Percentiles rank a stretch among this genome's conserved stretches.
phyloP scores from a whole-genome alignment of 2,888 invertebrate genomes.

The Theretra japonica region DNA sequence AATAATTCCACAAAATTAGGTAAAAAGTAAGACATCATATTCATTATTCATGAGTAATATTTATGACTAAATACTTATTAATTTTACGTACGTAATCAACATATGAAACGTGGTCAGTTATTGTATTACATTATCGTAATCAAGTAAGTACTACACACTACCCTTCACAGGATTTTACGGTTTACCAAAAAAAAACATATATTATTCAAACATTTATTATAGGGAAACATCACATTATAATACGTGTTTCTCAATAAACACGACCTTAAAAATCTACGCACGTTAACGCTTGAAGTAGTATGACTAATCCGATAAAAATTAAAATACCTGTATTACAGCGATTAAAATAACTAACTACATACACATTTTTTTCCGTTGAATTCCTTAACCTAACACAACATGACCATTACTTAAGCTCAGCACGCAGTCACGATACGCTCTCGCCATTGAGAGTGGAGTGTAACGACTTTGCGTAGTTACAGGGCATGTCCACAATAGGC shows the following conservation, averaged over 20 bases:
- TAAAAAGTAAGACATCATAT: too few relatives aligned
- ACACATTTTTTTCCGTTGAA: neutral
- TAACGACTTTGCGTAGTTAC: slow-evolving; percentile 45
- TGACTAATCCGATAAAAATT: slow-evolving; percentile 6
- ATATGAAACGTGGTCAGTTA: too few relatives aligned
- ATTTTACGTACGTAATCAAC: too few relatives aligned
- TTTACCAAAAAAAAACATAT: neutral
- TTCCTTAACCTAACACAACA: neutral
- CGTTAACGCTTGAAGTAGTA: neutral
- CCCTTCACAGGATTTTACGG: too few relatives aligned
- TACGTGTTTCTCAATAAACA: neutral
- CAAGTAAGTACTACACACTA: too few relatives aligned
- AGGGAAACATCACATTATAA: neutral
- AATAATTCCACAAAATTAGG: too few relatives aligned
- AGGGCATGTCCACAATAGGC: slow-evolving; percentile 78
- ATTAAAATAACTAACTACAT: neutral
- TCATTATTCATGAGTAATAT: too few relatives aligned
- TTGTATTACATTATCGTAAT: too few relatives aligned
- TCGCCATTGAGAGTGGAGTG: slow-evolving; percentile 13
- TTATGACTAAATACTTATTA: too few relatives aligned
- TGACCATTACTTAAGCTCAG: neutral
- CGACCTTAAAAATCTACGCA: neutral
- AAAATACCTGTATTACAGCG: slow-evolving; percentile 10
- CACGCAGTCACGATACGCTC: slow-evolving; percentile 46
- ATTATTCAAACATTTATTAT: neutral